phyloP scores from a whole-genome alignment of 2,888 invertebrate species.

The Anorthoa munda region DNA sequence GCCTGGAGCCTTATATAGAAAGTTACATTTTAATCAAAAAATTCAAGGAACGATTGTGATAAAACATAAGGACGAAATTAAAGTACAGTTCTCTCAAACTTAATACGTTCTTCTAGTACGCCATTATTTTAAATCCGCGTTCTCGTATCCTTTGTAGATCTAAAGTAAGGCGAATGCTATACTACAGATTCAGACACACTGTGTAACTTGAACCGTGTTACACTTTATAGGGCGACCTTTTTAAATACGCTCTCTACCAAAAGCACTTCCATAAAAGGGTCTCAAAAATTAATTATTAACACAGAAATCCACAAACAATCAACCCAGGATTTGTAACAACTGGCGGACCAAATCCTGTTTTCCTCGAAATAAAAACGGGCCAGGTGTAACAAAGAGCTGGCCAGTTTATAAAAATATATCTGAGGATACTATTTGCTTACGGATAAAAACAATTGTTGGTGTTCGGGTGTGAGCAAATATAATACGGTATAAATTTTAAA shows the following conservation, averaged over 20 bases:
- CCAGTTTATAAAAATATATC: constrained; percentile 66
- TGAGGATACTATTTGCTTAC: constrained; percentile 65
- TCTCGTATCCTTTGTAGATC: constrained; percentile 66
- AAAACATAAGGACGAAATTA: not conserved
- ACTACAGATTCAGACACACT: constrained; percentile 64
- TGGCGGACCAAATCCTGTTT: constrained; percentile 57
- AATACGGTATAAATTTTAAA: constrained; percentile 87
- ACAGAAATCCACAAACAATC: constrained; percentile 65
- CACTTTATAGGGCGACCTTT: constrained; percentile 58
- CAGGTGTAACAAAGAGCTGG: constrained; percentile 69
- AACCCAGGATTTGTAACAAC: constrained; percentile 65
- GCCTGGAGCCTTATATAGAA: not conserved
- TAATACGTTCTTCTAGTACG: constrained; percentile 45
- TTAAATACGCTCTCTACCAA: constrained; percentile 55
- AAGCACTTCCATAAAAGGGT: constrained; percentile 39
- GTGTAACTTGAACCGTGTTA: constrained; percentile 68
- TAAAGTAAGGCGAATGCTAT: constrained; percentile 60
- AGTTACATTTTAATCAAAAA: not conserved
- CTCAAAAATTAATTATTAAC: constrained; percentile 61
- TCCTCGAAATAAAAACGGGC: constrained; percentile 56
- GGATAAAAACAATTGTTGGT: constrained; percentile 74
- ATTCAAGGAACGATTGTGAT: not conserved
- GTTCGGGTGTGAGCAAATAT: constrained; percentile 77
- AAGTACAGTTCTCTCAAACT: not conserved
- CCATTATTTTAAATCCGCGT: constrained; percentile 35